A percentile compares a stretch with the other conserved stretches of the same genome.
phyloP scores from a whole-genome alignment of 64 coral and sea anemone genomes.

The Montipora capricornis region DNA sequence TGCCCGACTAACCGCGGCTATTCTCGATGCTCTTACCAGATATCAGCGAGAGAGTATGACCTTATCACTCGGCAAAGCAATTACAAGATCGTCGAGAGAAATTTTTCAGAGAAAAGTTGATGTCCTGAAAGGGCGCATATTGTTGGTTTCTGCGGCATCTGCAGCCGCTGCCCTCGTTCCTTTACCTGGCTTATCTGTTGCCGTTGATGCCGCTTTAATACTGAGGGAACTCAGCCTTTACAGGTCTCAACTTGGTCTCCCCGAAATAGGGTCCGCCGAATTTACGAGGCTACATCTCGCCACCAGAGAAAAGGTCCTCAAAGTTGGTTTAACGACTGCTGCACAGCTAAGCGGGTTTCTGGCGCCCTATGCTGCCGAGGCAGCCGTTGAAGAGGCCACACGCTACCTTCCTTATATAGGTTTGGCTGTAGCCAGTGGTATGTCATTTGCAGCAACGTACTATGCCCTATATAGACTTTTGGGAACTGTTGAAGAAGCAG shows the following conservation, averaged over 20 bases:
- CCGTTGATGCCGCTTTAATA: neutral
- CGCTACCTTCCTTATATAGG: slow-evolving; percentile 5
- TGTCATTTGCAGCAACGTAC: slow-evolving; percentile 27
- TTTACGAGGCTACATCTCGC: neutral
- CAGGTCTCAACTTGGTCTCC: slow-evolving; percentile 23
- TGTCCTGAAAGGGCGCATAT: slow-evolving; percentile 24
- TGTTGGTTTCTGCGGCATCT: neutral
- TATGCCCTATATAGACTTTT: neutral
- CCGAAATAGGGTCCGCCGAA: neutral
- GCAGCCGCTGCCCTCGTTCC: neutral
- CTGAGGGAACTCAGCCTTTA: slow-evolving; percentile 2
- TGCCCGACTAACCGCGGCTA: slow-evolving; percentile 11
- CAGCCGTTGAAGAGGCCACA: neutral
- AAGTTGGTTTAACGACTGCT: neutral
- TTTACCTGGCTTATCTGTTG: neutral
- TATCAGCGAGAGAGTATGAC: slow-evolving; percentile 13
- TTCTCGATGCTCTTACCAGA: slow-evolving; percentile 28
- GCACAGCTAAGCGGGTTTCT: neutral
- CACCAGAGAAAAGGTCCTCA: neutral
- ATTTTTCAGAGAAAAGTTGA: slow-evolving; percentile 44
- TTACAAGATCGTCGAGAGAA: slow-evolving; percentile 8
- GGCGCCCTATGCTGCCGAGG: neutral
- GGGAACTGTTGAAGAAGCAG: neutral
- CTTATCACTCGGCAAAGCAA: neutral
- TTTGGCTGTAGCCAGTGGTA: neutral